A percentile compares a stretch with the other conserved stretches of the same genome.
These are phyloP conservation scores for Sycophaga agraensis DNA, from an alignment of 1,140 invertebrate genomes.

Conservation along the genomic window DNA sequence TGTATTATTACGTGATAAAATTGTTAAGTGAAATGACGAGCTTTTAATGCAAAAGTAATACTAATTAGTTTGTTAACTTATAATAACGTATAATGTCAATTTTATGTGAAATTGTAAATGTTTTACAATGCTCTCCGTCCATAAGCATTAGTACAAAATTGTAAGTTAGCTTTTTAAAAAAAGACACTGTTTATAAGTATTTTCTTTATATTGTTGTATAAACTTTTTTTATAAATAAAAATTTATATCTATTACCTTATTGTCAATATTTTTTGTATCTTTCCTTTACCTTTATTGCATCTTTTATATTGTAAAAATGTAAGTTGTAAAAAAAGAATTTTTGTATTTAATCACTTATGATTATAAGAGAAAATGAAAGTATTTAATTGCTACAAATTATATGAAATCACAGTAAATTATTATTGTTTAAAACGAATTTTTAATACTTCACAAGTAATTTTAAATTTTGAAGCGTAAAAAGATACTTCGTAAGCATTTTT, in stretches of 20 bases:
- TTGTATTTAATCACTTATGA: background rate
- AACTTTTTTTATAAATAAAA: constrained; percentile 24
- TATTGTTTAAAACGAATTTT: too few relatives aligned
- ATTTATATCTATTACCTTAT: background rate
- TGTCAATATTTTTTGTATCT: too few relatives aligned
- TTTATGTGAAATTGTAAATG: constrained; percentile 20
- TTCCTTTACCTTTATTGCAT: too few relatives aligned
- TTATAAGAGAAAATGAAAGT: background rate
- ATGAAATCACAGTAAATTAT: too few relatives aligned
- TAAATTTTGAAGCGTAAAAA: too few relatives aligned
- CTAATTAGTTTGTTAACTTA: background rate
- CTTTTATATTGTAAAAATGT: background rate
- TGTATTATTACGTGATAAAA: too few relatives aligned
- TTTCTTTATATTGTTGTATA: constrained; percentile 8
- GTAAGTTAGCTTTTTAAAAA: constrained; percentile 9
- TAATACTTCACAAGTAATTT: too few relatives aligned
- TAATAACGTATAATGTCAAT: background rate
- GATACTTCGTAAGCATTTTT: too few relatives aligned
- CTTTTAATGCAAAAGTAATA: background rate
- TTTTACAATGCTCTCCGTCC: constrained; percentile 8
- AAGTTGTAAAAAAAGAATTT: background rate
- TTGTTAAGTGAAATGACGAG: background rate
- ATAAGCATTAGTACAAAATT: constrained; percentile 15
- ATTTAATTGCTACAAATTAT: too few relatives aligned
- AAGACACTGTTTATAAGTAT: constrained; percentile 14